Evolutionary conservation across 2,797 vertebrate species (phyloP), one percentile per base, ranked within the genome.

Genomic region (Muscicapa striata): DNA sequence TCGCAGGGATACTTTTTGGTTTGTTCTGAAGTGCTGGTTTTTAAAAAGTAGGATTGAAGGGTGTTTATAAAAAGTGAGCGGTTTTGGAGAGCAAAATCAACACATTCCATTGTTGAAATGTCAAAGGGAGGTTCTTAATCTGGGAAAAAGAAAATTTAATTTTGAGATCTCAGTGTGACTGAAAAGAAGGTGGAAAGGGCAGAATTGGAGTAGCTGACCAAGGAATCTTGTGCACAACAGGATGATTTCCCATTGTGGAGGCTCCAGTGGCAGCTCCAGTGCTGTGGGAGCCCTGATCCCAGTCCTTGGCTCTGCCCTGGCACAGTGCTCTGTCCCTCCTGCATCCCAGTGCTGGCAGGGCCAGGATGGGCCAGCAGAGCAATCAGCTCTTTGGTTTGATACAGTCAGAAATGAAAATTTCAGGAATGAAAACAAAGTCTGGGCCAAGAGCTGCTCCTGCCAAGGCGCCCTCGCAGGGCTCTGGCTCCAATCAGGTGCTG

Each of bases 1-100:
- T 91, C 10, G 5, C 63, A 74, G 64, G 64, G 59, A 89, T 89
- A 87, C 67, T 5, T 34, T 34, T 94, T 84, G 63, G 76, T 92
- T 95, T 87, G 89, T 89, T 90, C 92, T 84, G 74, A 66, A 92
- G 86, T 51, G 45, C 49, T 92, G 69, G 14, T 66, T 90, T 86
- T 90, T 76, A 34, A 92, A 89, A 94, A 91, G 52, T 49, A 41
- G 72, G 68, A 89, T 89, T 87, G 93, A 84, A 92, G n/a, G 41
- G 24, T 0, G 2, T 73, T 91, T 84, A 49, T 2, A 80, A 66
- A 78, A 84, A 84, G 57, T 0, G 0, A 85, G 54, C 36, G 63
- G 48, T 67, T 90, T 89, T 58, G 70, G 63, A 92, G 46, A 76
- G 75, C 80, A 93, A 92, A 94, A 89, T 77, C 20, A 32, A 91